A percentile compares a stretch with the other conserved stretches of the same genome.
These are phyloP conservation scores for Sepioteuthis lessoniana DNA, from an alignment of 2,888 invertebrate genomes.

Conservation along the genomic window DNA sequence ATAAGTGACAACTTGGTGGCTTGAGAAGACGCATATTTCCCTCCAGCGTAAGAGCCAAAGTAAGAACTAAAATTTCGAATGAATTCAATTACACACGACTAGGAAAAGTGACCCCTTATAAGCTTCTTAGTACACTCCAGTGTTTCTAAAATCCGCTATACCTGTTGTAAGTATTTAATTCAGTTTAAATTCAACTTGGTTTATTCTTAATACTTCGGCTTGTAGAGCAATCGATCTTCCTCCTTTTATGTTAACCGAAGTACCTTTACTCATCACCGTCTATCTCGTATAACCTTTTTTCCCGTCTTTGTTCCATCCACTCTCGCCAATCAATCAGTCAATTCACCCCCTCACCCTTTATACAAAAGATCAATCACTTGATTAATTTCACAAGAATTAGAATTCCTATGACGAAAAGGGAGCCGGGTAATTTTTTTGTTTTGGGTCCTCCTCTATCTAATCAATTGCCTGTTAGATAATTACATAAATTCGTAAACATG, in stretches of 20 bases:
- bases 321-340: background rate
- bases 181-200: background rate
- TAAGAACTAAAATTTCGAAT: no score
- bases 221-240: background rate
- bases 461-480: conserved; percentile 16
- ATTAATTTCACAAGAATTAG: conserved; percentile 33
- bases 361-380: conserved; percentile 8
- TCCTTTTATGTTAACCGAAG: background rate
- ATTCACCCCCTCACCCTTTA: background rate
- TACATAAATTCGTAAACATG: conserved; percentile 33
- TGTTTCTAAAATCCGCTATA: background rate
- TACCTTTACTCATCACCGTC: background rate
- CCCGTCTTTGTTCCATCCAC: background rate
- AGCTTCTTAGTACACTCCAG: background rate
- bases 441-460: background rate
- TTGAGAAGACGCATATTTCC: no score
- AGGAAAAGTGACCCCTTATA: no score
- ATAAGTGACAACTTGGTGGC: no score
- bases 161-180: background rate
- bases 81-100: no score
- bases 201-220: background rate
- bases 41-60: no score
- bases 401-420: conserved; percentile 14
- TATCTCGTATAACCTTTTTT: no score
- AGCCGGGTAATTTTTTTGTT: background rate